Percentiles rank a stretch among this genome's conserved stretches.
Conservation (phyloP, 2,797 vertebrate genomes). For the Myoxocephalus aenaeus region DNA sequence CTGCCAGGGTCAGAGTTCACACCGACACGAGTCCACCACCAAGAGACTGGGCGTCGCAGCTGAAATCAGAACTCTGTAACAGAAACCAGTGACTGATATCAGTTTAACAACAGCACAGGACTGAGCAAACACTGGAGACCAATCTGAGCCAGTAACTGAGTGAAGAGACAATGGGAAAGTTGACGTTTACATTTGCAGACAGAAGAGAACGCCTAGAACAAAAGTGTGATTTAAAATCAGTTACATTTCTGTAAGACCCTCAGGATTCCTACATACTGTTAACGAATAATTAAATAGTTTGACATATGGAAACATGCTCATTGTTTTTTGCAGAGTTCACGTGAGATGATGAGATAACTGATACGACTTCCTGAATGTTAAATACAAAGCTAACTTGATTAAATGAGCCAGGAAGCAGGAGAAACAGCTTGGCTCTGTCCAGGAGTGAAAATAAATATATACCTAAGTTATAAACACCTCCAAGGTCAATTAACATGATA, state of each 20-base stretch:
- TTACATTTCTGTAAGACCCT: background rate
- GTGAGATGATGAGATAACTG: background rate
- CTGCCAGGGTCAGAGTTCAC: conserved; percentile 9
- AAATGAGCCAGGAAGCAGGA: no score
- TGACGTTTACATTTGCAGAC: conserved; percentile 17
- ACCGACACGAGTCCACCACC: background rate
- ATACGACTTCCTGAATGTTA: background rate
- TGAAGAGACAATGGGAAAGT: background rate
- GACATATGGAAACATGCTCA: background rate
- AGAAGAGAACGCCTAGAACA: background rate
- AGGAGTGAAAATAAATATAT: no score
- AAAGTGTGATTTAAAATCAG: background rate
- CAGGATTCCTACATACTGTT: background rate
- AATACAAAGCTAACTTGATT: background rate
- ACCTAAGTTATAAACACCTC: background rate
- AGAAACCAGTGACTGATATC: conserved; percentile 39
- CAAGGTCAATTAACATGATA: background rate
- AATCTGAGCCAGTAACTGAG: background rate
- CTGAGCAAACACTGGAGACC: conserved; percentile 47
- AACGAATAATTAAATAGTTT: background rate
- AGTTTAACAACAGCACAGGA: conserved; percentile 57
- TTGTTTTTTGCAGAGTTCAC: background rate
- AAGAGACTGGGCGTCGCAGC: background rate
- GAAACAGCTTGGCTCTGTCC: no score
- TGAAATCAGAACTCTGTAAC: conserved; percentile 59